These are phyloP conservation scores for Aspiorhynchus laticeps DNA, from an alignment of 2,113 vertebrate genomes.

Conservation along the genomic window DNA sequence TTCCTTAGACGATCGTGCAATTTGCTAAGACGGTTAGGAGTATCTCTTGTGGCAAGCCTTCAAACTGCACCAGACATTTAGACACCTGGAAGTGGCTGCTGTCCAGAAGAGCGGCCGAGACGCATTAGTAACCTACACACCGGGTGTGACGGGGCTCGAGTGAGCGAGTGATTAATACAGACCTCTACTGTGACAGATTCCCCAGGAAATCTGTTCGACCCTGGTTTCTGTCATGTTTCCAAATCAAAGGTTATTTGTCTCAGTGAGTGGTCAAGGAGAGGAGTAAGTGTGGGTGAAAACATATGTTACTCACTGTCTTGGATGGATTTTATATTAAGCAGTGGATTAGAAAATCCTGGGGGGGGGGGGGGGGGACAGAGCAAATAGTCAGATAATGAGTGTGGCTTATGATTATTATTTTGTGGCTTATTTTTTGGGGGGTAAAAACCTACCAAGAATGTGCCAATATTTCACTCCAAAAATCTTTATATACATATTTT, in stretches of 20 bases:
- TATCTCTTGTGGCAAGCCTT: conserved; percentile 27
- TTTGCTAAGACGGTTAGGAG: not conserved
- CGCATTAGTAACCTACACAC: conserved; percentile 30
- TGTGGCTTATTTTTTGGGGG: not conserved
- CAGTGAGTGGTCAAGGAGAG: conserved; percentile 9
- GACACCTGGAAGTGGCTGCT: conserved; percentile 34
- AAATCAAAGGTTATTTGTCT: conserved; percentile 45
- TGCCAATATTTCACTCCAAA: not conserved
- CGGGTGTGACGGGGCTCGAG: conserved; percentile 14
- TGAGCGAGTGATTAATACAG: conserved; percentile 49
- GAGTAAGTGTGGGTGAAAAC: not conserved
- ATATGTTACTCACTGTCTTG: conserved; percentile 20
- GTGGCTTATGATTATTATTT: not conserved
- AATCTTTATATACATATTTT: too few species aligned
- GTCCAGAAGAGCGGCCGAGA: conserved; percentile 26
- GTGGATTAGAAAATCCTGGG: not conserved
- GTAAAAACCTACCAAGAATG: not conserved
- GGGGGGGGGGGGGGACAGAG: too few species aligned
- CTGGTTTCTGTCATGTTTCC: conserved; percentile 46
- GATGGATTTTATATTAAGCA: not conserved
- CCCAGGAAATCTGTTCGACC: conserved; percentile 44
- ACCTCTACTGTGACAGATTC: conserved; percentile 39
- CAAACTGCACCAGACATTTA: not conserved
- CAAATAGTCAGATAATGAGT: not conserved
- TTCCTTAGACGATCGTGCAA: not conserved